Evolutionary conservation across 2,113 vertebrate genomes (phyloP), one percentile per base, ranked within the genome.

Genomic region (Plecturocebus donacophilus): DNA sequence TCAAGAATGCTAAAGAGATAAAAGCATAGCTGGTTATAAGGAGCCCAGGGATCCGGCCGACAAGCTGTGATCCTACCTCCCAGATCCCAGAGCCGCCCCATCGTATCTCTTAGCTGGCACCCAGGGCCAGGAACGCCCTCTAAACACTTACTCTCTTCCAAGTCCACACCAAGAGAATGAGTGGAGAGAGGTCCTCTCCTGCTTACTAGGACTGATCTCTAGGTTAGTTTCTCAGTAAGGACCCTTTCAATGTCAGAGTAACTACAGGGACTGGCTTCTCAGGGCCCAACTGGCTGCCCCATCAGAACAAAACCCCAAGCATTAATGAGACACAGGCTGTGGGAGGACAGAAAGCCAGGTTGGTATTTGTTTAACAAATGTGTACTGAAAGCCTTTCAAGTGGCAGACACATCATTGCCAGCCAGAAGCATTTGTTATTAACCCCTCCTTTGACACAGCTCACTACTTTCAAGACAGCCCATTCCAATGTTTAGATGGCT

Each of bases 1-100:
- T 76, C 5, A 40, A 0, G 19, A 32, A 42, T 21, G 45, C 75
- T 76, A 58, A 17, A 2, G 66, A 1, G 38, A 54, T 27, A 25
- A 6, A 23, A 54, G 23, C 1, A 38, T 1, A 70, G 35, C 27
- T 0, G 0, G 5, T 32, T 21, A 3, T 12, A 8, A 21, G 42
- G 52, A 90, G 7, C 6, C 8, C 0, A 1, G 16, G 0, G 4
- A 12, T 8, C 73, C 17, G 32, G 32, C 19, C 13, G 20, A 5
- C 38, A 1, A 49, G 45, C 25, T 1, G 2, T 32, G 84, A 20
- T 12, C 56, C 42, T 19, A 27, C 42, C 13, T 47, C 61, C 42
- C 35, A 2, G 58, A 45, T 17, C 54, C 56, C 66, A 16, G 47
- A 38, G 66, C 40, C 4, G 42, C 73, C 9, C 13, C 20, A 0